Conservation (phyloP, 2,888 invertebrate species). For the Boloria euphrosyne region DNA sequence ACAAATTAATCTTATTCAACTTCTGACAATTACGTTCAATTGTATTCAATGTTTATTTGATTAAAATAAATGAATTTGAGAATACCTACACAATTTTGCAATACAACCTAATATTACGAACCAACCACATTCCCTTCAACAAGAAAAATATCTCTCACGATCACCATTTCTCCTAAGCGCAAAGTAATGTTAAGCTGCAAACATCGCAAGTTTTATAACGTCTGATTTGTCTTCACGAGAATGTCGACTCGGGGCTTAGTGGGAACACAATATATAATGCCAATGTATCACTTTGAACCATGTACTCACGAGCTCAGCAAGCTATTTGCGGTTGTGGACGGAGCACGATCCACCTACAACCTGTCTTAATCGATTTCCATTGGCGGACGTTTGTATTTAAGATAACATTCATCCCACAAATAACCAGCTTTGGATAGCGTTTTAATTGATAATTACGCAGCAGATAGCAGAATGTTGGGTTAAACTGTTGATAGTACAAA, state of each 20-base stretch:
- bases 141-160: background rate
- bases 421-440: slow-evolving; percentile 36
- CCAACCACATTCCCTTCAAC: background rate
- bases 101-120: background rate
- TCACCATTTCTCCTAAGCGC: slow-evolving; percentile 15
- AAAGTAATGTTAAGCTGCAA: slow-evolving; percentile 23
- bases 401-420: slow-evolving; percentile 35
- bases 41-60: too few relatives aligned
- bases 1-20: slow-evolving; percentile 13
- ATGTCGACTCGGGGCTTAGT: slow-evolving; percentile 35
- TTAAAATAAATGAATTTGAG: too few relatives aligned
- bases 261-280: slow-evolving; percentile 41
- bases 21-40: background rate
- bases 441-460: slow-evolving; percentile 35
- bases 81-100: too few relatives aligned
- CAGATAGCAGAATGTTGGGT: slow-evolving; percentile 19
- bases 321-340: slow-evolving; percentile 42
- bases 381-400: slow-evolving; percentile 32
- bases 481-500: slow-evolving; percentile 34
- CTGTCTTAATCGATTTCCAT: slow-evolving; percentile 38
- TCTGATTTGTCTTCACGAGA: slow-evolving; percentile 34
- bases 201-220: slow-evolving; percentile 29
- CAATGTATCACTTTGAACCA: slow-evolving; percentile 44
- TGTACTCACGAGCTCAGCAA: slow-evolving; percentile 41
- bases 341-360: slow-evolving; percentile 36